Base-by-base conservation (phyloP, 2,113 vertebrate genomes). In the Probosciger aterrimus region DNA sequence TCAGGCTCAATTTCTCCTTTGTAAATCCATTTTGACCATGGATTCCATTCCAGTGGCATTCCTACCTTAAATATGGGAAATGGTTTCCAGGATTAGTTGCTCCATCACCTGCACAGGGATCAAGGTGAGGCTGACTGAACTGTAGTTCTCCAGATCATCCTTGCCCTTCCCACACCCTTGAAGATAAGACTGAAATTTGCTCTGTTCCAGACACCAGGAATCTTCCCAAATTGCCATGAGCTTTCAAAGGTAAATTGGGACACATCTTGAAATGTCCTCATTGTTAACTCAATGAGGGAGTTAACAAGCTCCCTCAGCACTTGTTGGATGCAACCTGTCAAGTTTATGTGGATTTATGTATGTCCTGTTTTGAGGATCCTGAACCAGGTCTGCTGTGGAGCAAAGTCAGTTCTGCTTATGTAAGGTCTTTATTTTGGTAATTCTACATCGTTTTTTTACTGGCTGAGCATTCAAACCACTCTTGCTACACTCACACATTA, bases 51-150 rank as follows among this genome's bases (percentile, higher is more conserved):
- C 57, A 52, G 2, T 52, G 18, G 13, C 28, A 43, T 75, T 92
- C 37, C 31, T 59, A 11, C 49, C 37, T 67, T 63, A 70, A 44
- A 47, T 57, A 39, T 2, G 2, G 44, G 33, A 82, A 65, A 47
- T 57, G 5, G 9, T 82, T 78, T 92, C 70, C 11, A 4, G 1
- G 10, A 59, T 75, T 78, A 57, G 27, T 88, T 82, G 59, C 46
- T 88, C 41, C 18, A n/a, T 70, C 41, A 39, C 18, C 9, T 88
- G 91, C 70, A 49, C 31, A 49, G 18, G 31, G 22, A 52, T 57
- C 7, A 8, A 77, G 41, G 44, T 0, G 0, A 39, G 7, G 41
- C 44, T 23, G 37, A 39, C 65, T 44, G 37, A 35, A 11, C 14
- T 88, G 15, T 39, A 30, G 14, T 71, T 71, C 44, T 88, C 24